Conservation (phyloP, 2,888 invertebrate genomes). For the Lagria hirta region DNA sequence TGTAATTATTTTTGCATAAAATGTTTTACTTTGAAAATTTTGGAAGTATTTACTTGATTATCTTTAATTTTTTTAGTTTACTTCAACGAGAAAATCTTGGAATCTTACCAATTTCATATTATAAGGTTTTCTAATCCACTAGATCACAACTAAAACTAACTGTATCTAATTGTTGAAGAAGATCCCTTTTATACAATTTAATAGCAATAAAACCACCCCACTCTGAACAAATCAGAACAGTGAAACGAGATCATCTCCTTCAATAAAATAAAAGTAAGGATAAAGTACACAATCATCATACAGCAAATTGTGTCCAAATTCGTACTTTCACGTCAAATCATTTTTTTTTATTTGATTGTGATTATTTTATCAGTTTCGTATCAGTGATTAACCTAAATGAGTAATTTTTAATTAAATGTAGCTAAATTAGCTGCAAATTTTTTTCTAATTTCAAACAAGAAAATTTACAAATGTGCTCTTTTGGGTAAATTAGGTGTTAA, state of each 20-base stretch:
- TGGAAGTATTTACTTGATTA: conserved; percentile 1
- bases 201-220: conserved; percentile 16
- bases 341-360: too few species aligned
- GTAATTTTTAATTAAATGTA: too few species aligned
- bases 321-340: too few species aligned
- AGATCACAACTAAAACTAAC: conserved; percentile 7
- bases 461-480: conserved; percentile 16
- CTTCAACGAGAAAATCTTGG: too few species aligned
- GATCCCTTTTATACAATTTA: conserved; percentile 18
- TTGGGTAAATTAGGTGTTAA: conserved; percentile 18
- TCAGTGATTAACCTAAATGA: too few species aligned
- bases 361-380: too few species aligned
- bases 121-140: conserved; percentile 7
- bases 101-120: conserved; percentile 17
- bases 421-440: too few species aligned
- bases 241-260: conserved; percentile 47
- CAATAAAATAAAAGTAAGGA: conserved; percentile 41
- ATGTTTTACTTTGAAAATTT: not conserved
- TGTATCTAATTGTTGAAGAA: conserved; percentile 15
- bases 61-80: not conserved
- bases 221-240: conserved; percentile 41
- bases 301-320: too few species aligned
- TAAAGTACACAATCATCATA: too few species aligned
- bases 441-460: too few species aligned
- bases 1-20: not conserved